Evolutionary conservation across 2,888 invertebrate species (phyloP), one percentile per base, ranked within the genome.

Genomic region (Agrotis ipsilon): DNA sequence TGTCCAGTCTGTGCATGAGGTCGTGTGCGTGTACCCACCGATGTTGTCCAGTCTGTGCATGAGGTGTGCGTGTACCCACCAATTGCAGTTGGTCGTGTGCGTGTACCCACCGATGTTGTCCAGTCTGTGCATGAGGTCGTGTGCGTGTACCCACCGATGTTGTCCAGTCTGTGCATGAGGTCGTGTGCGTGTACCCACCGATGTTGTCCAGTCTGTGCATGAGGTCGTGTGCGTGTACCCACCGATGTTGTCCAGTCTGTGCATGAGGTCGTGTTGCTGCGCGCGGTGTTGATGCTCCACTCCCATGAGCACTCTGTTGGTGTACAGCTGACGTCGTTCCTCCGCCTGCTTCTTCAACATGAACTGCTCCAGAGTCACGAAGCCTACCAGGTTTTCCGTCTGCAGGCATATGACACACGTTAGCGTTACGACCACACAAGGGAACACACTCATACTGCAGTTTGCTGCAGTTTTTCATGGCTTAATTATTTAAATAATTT

Each of bases 341-440:
- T 98, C 98, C 78, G 97, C 97, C 90, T 98, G 98, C 82, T 97
- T 97, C 82, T 97, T 97, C 81, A 97, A 92, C 98, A 98, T 98
- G 87, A 98, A 96, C 93, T 98, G 97, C 90, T 98, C 98, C 45
- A 98, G 94, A 1, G 98, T 98, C 63, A 98, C 97, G 88, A 97
- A 97, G 0, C 97, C 97, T 78, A 97, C 96, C 45, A 97, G 93
- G 89, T 97, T 97, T 77, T 97, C 97, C 59, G 85, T 86, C 90
- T 89, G 80, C 18, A 60, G 16, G 13, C n/a, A 55, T 18, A 32
- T 7, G 14, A 5, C 46, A 32, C 18, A 27, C 19, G 3, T 58
- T 24, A 71, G 14, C 18, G 18, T 27, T 14, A 1, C 66, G 21
- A 21, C 13, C 39, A 24, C 24, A 24, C 16, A 16, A 52, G 3